phyloP scores from a whole-genome alignment of 2,797 vertebrate species.

The Pseudochirops corinnae region DNA sequence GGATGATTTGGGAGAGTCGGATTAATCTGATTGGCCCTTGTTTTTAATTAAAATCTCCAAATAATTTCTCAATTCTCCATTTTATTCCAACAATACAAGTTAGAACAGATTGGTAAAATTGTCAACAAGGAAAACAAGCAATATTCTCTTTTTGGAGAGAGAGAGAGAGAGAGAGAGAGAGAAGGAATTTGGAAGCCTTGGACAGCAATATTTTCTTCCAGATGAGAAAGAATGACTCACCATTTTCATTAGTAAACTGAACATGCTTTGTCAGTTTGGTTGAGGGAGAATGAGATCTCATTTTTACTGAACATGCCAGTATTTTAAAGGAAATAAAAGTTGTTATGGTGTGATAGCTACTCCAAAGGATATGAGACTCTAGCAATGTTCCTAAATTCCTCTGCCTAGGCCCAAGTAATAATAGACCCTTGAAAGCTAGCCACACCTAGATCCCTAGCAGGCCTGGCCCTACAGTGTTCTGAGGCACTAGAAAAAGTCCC shows the following conservation, averaged over 20 bases:
- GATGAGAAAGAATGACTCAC: background rate
- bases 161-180: background rate
- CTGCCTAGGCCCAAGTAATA: background rate
- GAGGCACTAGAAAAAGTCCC: background rate
- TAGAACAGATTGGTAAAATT: conserved; percentile 16
- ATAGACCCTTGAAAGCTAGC: background rate
- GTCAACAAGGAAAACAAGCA: background rate
- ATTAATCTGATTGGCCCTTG: background rate
- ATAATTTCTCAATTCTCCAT: conserved; percentile 12
- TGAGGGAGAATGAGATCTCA: background rate
- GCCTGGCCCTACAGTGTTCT: background rate
- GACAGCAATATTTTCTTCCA: background rate
- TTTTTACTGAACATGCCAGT: background rate
- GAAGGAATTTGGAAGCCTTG: background rate
- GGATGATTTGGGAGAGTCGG: background rate
- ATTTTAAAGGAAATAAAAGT: background rate
- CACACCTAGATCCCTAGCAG: background rate
- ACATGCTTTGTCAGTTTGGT: background rate
- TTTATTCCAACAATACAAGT: conserved; percentile 20
- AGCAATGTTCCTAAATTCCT: background rate
- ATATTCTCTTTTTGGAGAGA: background rate
- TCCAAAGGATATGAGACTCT: background rate
- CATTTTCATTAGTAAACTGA: background rate
- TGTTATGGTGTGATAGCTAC: background rate
- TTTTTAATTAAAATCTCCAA: background rate